Evolutionary conservation across 2,888 invertebrate species (phyloP).

Genomic region (Sceliomorpha sp.): DNA sequence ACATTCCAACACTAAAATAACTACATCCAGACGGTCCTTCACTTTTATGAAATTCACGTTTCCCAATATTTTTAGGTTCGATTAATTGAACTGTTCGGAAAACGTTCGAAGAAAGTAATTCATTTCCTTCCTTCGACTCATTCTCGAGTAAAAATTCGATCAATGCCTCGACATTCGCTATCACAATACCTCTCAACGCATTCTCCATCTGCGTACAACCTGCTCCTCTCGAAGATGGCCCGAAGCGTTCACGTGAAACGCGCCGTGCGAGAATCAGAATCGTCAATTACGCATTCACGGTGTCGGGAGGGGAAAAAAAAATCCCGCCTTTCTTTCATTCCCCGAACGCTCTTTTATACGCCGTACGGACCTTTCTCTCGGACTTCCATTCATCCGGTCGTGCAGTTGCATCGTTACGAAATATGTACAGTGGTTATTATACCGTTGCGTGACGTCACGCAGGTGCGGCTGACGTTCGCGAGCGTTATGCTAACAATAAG

Average conservation of each 20-base stretch:
- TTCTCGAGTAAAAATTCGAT: too few relatives aligned
- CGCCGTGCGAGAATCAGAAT: slow-evolving; percentile 27
- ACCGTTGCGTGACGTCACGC: slow-evolving; percentile 68
- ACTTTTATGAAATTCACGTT: too few relatives aligned
- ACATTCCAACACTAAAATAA: too few relatives aligned
- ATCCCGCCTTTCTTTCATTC: slow-evolving; percentile 24
- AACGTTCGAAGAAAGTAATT: too few relatives aligned
- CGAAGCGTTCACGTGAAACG: slow-evolving; percentile 39
- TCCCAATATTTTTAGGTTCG: too few relatives aligned
- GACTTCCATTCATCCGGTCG: slow-evolving; percentile 58
- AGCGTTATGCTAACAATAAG: slow-evolving; percentile 50
- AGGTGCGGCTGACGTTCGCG: slow-evolving; percentile 63
- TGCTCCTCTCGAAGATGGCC: too few relatives aligned
- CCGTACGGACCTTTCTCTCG: slow-evolving; percentile 41
- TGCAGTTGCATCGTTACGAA: slow-evolving; percentile 62
- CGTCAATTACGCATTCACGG: slow-evolving; percentile 31
- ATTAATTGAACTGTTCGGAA: too few relatives aligned
- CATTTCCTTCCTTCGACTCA: too few relatives aligned
- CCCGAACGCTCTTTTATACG: slow-evolving; percentile 18
- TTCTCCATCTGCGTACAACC: too few relatives aligned
- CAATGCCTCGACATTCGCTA: too few relatives aligned
- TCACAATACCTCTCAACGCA: too few relatives aligned
- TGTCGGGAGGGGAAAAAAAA: slow-evolving; percentile 10
- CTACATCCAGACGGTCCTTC: too few relatives aligned
- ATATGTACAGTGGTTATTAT: slow-evolving; percentile 60